Conservation (phyloP, 2,113 vertebrate species). For the Aptenodytes patagonicus region DNA sequence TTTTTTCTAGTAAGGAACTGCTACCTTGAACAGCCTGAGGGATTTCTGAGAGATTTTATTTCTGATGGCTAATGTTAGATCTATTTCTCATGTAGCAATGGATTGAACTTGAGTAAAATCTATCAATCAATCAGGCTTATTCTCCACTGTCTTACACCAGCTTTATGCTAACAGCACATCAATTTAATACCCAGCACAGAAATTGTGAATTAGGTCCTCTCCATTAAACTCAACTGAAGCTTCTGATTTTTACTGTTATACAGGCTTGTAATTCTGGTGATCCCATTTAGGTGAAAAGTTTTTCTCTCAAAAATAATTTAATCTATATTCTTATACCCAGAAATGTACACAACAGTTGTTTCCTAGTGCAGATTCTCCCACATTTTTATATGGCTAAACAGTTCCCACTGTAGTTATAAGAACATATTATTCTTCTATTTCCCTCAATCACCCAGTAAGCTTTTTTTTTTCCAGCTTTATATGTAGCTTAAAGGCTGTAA, state of each 20-base stretch:
- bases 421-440: background rate
- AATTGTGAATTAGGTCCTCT: background rate
- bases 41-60: background rate
- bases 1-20: background rate
- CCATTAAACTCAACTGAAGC: background rate
- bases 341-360: background rate
- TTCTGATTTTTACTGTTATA: background rate
- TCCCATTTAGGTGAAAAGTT: background rate
- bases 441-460: accelerated
- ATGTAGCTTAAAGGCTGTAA: background rate
- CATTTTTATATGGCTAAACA: background rate
- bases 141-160: background rate
- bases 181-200: background rate
- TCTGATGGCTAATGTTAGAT: background rate
- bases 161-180: background rate
- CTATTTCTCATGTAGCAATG: background rate
- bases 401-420: background rate
- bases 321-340: background rate
- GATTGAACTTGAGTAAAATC: background rate
- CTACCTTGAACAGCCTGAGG: background rate
- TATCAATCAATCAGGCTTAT: background rate
- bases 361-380: background rate
- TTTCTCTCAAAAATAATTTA: background rate
- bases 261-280: background rate
- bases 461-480: background rate